phyloP scores from a whole-genome alignment of 2,888 invertebrate species.

The Periphyllus acericola region DNA sequence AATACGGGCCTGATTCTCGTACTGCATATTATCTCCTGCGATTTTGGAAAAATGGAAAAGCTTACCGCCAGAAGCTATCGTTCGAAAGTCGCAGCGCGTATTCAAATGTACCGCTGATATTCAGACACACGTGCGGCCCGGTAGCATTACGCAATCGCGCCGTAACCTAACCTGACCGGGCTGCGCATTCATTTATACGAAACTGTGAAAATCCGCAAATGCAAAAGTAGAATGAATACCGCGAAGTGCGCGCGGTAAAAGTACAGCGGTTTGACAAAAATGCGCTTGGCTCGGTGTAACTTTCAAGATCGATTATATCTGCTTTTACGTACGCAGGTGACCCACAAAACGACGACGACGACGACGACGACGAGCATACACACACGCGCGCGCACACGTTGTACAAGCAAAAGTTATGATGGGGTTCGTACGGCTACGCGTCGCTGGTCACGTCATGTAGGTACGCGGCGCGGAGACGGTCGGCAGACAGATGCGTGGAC shows the following conservation, averaged over 20 bases:
- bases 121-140: no score
- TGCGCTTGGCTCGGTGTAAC: neutral
- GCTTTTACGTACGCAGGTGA: conserved; percentile 47
- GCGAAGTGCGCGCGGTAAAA: neutral
- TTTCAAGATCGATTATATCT: conserved; percentile 53
- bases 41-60: no score
- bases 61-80: no score
- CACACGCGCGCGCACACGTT: no score
- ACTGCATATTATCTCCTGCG: no score
- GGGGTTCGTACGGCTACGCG: neutral
- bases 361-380: neutral
- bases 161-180: neutral
- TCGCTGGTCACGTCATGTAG: neutral
- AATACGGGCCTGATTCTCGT: no score
- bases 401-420: conserved; percentile 12
- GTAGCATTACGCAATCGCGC: neutral
- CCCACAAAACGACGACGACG: conserved; percentile 47
- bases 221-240: neutral
- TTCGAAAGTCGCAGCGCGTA: no score
- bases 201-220: neutral
- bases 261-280: conserved; percentile 7
- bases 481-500: conserved; percentile 25
- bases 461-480: conserved; percentile 27
- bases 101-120: no score
- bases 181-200: neutral